A percentile compares a stretch with the other conserved stretches of the same genome.
Conservation (phyloP, 2,888 invertebrate genomes). For the Zaprionus lineosus region DNA sequence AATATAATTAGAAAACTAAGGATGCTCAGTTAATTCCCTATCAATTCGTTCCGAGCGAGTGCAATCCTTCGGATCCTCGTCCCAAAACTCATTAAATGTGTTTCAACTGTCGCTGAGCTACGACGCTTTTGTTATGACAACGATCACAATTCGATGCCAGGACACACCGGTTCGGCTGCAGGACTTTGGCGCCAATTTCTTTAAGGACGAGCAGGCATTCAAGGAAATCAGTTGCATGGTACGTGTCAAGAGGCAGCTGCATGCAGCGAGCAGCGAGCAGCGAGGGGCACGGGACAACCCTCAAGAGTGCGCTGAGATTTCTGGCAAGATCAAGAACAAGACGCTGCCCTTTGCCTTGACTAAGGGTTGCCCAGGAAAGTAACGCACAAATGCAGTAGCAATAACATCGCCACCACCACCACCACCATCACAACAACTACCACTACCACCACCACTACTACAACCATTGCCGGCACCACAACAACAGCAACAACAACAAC, state of each 20-base stretch:
- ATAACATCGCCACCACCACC: constrained; percentile 32
- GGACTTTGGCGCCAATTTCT: constrained; percentile 59
- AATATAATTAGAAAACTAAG: too few species aligned
- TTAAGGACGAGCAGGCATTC: neutral
- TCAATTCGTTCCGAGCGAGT: too few species aligned
- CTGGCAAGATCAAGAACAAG: constrained; percentile 54
- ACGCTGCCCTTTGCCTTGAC: constrained; percentile 32
- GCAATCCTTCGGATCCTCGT: too few species aligned
- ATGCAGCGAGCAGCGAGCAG: too few species aligned
- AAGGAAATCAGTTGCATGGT: constrained; percentile 56
- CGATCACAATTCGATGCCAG: constrained; percentile 18
- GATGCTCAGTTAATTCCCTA: too few species aligned
- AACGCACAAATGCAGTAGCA: constrained; percentile 67
- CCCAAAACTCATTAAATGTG: too few species aligned
- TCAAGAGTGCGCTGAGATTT: constrained; percentile 42
- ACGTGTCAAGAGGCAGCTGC: constrained; percentile 68
- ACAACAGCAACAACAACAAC: constrained; percentile 61
- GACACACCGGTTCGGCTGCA: constrained; percentile 70
- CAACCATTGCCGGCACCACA: too few species aligned
- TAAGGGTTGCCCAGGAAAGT: constrained; percentile 53
- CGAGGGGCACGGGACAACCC: constrained; percentile 50
- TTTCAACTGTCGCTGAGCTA: neutral
- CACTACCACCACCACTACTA: too few species aligned
- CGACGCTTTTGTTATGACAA: constrained; percentile 20
- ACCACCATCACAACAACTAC: constrained; percentile 22